Percentiles rank a stretch among this genome's conserved stretches.
Conservation (phyloP, 2,113 vertebrate species). For the Polypterus senegalus region DNA sequence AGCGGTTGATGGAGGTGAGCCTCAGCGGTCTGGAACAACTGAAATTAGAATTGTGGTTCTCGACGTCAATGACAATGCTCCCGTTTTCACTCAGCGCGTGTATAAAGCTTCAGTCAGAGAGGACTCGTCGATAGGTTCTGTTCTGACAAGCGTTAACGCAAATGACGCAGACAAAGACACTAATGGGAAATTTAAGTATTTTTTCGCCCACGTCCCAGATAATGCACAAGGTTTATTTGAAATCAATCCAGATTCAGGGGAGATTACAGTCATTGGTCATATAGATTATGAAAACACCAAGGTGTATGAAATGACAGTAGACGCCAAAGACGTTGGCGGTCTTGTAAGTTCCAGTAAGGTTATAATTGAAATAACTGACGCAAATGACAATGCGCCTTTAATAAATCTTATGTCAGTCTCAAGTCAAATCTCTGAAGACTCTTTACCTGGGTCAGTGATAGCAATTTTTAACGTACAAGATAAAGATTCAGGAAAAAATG, state of each 20-base stretch:
- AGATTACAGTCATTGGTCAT: constrained; percentile 8
- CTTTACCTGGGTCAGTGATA: too few relatives aligned
- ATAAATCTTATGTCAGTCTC: constrained; percentile 24
- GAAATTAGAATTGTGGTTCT: not conserved
- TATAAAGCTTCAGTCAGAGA: constrained; percentile 43
- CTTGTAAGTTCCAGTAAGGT: constrained; percentile 11
- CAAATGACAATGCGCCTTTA: constrained; percentile 37
- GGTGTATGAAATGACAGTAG: constrained; percentile 19
- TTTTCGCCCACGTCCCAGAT: constrained; percentile 44
- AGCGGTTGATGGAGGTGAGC: constrained; percentile 22
- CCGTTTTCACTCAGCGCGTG: constrained; percentile 44
- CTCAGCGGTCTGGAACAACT: constrained; percentile 6
- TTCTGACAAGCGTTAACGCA: constrained; percentile 47
- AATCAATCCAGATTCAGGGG: constrained; percentile 8
- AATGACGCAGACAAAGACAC: constrained; percentile 47
- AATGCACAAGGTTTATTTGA: constrained; percentile 16
- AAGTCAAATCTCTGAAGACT: too few relatives aligned
- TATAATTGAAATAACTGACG: constrained; percentile 21
- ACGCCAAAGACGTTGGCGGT: constrained; percentile 21
- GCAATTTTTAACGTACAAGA: too few relatives aligned
- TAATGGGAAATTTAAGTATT: constrained; percentile 46
- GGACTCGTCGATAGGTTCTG: constrained; percentile 40
- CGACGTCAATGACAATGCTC: constrained; percentile 32
- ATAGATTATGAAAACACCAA: constrained; percentile 21
- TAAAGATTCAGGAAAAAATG: too few relatives aligned